A percentile compares a stretch with the other conserved stretches of the same genome.
Evolutionary conservation across 2,888 invertebrate species (phyloP).

Genomic region (Anticlea derivata): DNA sequence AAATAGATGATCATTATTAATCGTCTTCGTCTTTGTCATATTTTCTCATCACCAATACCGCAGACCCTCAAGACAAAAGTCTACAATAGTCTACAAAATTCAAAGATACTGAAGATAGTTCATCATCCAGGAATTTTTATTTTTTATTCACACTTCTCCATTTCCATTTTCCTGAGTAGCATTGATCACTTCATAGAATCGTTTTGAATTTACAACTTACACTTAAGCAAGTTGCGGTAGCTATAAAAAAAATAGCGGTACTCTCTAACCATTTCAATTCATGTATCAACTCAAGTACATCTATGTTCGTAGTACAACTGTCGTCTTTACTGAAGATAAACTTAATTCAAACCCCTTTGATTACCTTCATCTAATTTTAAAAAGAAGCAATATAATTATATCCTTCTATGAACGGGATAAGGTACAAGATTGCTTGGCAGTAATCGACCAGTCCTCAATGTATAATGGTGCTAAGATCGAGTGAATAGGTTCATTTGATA

Average conservation of each 20-base stretch:
- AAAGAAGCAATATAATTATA: not conserved
- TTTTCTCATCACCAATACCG: too few species aligned
- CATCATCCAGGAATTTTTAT: too few species aligned
- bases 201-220: not conserved
- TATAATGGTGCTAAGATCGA: constrained; percentile 38
- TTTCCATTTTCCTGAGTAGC: too few species aligned
- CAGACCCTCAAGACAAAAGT: too few species aligned
- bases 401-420: constrained; percentile 11
- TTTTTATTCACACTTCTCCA: too few species aligned
- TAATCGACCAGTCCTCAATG: constrained; percentile 38
- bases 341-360: constrained; percentile 17
- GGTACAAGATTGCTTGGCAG: constrained; percentile 27
- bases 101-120: too few species aligned
- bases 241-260: constrained; percentile 5
- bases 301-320: constrained; percentile 9
- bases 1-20: too few species aligned
- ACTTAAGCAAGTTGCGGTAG: not conserved
- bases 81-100: too few species aligned
- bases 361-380: constrained; percentile 14
- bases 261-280: constrained; percentile 5
- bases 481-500: constrained; percentile 30
- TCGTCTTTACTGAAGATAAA: constrained; percentile 25
- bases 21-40: too few species aligned
- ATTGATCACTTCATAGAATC: not conserved
- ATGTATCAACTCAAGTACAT: not conserved